Base-by-base conservation (phyloP, 2,888 invertebrate genomes). In the Diaperis boleti region DNA sequence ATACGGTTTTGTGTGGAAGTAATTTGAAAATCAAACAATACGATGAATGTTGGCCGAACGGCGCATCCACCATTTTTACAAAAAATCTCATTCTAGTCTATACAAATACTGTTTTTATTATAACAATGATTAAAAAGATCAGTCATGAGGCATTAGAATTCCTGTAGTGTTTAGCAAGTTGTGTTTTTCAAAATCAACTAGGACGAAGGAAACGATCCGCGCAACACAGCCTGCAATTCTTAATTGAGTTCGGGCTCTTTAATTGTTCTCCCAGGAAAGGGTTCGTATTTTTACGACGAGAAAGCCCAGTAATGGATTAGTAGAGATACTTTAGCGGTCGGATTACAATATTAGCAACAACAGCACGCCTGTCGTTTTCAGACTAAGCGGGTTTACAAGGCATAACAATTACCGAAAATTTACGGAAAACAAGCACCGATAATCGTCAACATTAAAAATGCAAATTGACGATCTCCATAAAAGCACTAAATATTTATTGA, bases 401-500 rank as follows among this genome's bases (percentile, higher is more conserved):
- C 42, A 29, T 42, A 33, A 62, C 49, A 49, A 62, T 62, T 56
- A 57, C 42, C 20, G 33, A 2, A 35, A 62, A 52, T 57, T 62
- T 62, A 57, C 59, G 59, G 44, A 54, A 60, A 63, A 57, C 55
- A 45, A 59, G 44, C 63, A 39, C 39, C 63, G 52, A 59, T 63
- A 52, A 59, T 59, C 59, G 52, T 54, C 54, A 57, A 59, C 45
- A 59, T 63, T 63, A 63, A 63, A 63, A 63, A 63, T 63, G 59
- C 44, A 63, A 63, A 63, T 63, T 63, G 52, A 39, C 45, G 39
- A 63, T 63, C 57, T 64, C 47, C 64, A 64, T 64, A 60, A 64
- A 64, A 60, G 64, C 60, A 64, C 49, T 64, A 64, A 64, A 64
- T 64, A 64, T 64, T 64, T 64, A 64, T 64, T 60, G 64, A 60